Evolutionary conservation across 37 sponge, comb jelly and placozoan genomes (phyloP), one percentile per base, ranked within the genome.

Genomic region (Petrosia ficiformis): DNA sequence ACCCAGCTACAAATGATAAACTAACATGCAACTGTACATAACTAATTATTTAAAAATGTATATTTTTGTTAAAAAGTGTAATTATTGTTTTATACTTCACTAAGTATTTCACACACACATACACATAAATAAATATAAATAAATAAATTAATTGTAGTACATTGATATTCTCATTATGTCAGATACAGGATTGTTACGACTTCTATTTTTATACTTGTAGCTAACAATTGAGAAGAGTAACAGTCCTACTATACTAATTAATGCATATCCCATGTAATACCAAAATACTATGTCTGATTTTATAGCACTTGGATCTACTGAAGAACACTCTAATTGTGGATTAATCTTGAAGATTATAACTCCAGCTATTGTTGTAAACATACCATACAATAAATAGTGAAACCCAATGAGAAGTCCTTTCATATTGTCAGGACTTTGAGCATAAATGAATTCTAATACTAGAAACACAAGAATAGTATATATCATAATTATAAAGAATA

Each of bases 401-500:
- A 8, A 11, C 37, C 86, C 86, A 69, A 59, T 80, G 19, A 80
- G 52, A 24, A 86, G 74, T 42, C 86, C 80, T 43, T 80, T 86
- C 81, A 80, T 86, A 39, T 65, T 80, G 1, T 86, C 58, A 0
- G 86, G 86, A 36, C 81, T 68, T 33, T 86, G 86, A 29, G 86
- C 86, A 75, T 75, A 86, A 58, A 86, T 74, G 70, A 86, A 86
- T 71, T 86, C 86, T 56, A 86, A 48, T 29, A 63, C 86, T 86
- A 22, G 2, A 57, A 28, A 63, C 22, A 40, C 3, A 58, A 57
- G 57, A 16, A 36, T 8, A 4, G 1, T 69, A 22, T 4, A 59
- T 25, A 11, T 31, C 21, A 64, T 11, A 19, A 30, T 64, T 64
- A n/a, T 26, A 29, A 11, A 26, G 16, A 48, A 48, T 16, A 48